Evolutionary conservation across 2,113 vertebrate species (phyloP), one percentile per base, ranked within the genome.

Genomic region (Petroica traversi): DNA sequence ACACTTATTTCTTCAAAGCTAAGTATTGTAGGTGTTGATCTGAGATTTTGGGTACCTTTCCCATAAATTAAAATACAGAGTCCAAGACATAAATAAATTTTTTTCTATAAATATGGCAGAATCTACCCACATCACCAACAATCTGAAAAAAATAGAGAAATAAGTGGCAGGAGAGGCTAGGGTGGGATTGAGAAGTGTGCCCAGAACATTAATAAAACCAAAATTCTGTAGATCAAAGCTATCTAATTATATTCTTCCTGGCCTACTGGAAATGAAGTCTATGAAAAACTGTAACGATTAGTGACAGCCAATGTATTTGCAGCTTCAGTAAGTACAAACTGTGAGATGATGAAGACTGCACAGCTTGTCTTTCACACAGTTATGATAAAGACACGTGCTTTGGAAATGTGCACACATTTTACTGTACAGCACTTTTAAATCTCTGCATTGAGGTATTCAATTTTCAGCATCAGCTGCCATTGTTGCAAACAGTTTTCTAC

Each of bases 171-270:
- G 4, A 6, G 17, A 5, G 1, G 6, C 3, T 24, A 14, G 2
- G 2, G 1, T 31, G 10, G 1, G 8, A 12, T 4, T 6, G 16
- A 5, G 3, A 16, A 33, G 2, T 49, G 16, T 41, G 23, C 11
- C 31, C 19, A 62, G 41, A 81, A 54, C 18, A 33, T 45, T 23
- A 75, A 75, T 49, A 78, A 92, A 74, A 75, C 17, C 9, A 71
- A 49, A 5, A 3, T 34, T 76, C 26, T 46, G 18, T 34, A 68
- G 26, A 79, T 63, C 34, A 75, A 49, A 88, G 17, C 25, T 46
- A 26, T 67, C 15, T 49, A 55, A 45, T 68, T 1, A 45, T 59
- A 46, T 34, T 81, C 23, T 75, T 85, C 29, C 15, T 18, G 5
- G 4, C 40, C 36, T 68, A 26, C 20, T 20, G 79, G 38, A 81